A percentile compares a stretch with the other conserved stretches of the same genome.
phyloP scores from a whole-genome alignment of 2,888 invertebrate genomes.

The Limnephilus marmoratus region DNA sequence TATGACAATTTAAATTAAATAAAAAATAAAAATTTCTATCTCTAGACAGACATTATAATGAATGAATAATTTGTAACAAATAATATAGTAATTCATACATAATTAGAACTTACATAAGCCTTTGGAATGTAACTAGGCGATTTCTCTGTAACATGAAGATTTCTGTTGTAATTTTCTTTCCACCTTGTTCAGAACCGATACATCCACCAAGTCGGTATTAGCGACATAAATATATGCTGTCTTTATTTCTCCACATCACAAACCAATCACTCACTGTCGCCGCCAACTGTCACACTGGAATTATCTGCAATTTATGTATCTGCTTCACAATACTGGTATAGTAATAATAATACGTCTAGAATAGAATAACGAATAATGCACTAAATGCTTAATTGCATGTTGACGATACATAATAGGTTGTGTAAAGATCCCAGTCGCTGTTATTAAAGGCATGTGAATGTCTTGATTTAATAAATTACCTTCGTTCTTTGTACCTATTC shows the following conservation, averaged over 20 bases:
- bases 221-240: slow-evolving; percentile 34
- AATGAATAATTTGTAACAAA: no score
- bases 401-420: neutral
- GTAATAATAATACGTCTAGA: slow-evolving; percentile 37
- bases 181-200: neutral
- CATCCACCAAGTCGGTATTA: slow-evolving; percentile 8
- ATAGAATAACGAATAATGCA: slow-evolving; percentile 35
- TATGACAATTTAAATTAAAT: no score
- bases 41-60: no score
- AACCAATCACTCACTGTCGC: slow-evolving; percentile 48
- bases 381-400: slow-evolving; percentile 44
- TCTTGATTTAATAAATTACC: neutral
- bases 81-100: no score
- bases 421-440: neutral
- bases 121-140: neutral
- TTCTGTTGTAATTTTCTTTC: neutral
- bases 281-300: slow-evolving; percentile 42
- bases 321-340: slow-evolving; percentile 23
- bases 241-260: slow-evolving; percentile 44
- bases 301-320: slow-evolving; percentile 47
- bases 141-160: neutral
- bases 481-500: neutral
- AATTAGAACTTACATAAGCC: neutral
- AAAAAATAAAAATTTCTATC: no score
- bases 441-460: neutral